phyloP scores from a whole-genome alignment of 2,888 invertebrate species.

The Amphipoea oculea region DNA sequence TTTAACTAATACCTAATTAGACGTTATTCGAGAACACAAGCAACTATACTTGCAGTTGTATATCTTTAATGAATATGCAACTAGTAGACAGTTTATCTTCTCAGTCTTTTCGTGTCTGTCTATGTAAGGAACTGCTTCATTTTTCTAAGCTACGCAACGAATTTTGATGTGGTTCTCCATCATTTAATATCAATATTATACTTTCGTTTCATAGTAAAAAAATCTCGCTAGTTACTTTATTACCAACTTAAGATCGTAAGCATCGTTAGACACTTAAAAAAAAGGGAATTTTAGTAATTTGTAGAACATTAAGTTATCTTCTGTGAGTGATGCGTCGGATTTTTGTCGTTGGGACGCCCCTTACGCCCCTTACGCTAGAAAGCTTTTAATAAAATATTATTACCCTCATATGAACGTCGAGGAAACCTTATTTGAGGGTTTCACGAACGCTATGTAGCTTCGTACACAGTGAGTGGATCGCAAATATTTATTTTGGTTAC shows the following conservation, averaged over 20 bases:
- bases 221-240: background rate
- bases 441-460: constrained; percentile 46
- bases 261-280: constrained; percentile 1
- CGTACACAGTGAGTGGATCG: constrained; percentile 48
- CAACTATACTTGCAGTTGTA: background rate
- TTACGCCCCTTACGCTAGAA: constrained; percentile 68
- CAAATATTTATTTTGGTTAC: constrained; percentile 56
- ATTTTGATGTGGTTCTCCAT: background rate
- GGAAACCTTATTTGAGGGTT: constrained; percentile 75
- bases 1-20: background rate
- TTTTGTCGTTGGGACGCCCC: constrained; percentile 54
- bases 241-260: background rate
- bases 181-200: background rate
- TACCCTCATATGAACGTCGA: constrained; percentile 70
- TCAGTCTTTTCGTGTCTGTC: background rate
- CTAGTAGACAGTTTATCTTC: too few species aligned
- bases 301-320: constrained; percentile 55
- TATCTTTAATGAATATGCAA: background rate
- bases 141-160: background rate
- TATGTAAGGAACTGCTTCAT: background rate
- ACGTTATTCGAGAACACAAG: background rate
- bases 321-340: constrained; percentile 54
- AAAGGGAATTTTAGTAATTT: constrained; percentile 55
- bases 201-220: background rate
- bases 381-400: constrained; percentile 80